Base-by-base conservation (phyloP, 2,888 invertebrate species). In the Hypomecis atomaria region DNA sequence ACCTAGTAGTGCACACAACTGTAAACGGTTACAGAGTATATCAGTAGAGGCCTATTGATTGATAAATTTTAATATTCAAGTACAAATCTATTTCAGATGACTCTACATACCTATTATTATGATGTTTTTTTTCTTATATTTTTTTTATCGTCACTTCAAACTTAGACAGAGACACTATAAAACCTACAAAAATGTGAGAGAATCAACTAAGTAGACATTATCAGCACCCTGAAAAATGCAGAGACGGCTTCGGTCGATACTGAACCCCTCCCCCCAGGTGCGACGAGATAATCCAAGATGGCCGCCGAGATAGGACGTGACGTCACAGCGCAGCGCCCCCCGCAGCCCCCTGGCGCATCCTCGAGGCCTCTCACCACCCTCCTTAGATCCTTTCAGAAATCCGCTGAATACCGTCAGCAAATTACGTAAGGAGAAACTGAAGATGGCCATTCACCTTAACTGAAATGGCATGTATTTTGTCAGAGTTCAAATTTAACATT, bases 231-330 rank as follows among this genome's bases (percentile, higher is more conserved):
- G 90, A 91, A 91, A 91, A 91, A 89, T 90, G 85, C 87, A 86
- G 83, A 83, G 83, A 76, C 78, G 83, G 80, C 80, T 77, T 77
- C 82, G 87, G 88, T 91, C 91, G 91, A 92, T 92, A 92, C 84
- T 79, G 83, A 74, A 77, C 84, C 87, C 79, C 88, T 71, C 89
- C 90, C 92, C 92, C 85, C 92, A 92, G 92, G 92, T 92, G 92
- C 91, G 89, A 92, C 92, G 92, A 92, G 92, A 92, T 92, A 91
- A 92, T 92, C 92, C 92, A 92, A 92, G 92, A 92, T 92, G 92
- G 92, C 92, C 90, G 92, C 91, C 91, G 88, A 92, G 92, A 92
- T 92, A 92, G 91, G 92, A 93, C 92, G 90, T 93, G 92, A 93
- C 92, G 92, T 92, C 92, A 92, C 91, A 87, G 86, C 85, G 84